phyloP scores from a whole-genome alignment of 2,888 invertebrate species.

The Platycheirus rosarum region DNA sequence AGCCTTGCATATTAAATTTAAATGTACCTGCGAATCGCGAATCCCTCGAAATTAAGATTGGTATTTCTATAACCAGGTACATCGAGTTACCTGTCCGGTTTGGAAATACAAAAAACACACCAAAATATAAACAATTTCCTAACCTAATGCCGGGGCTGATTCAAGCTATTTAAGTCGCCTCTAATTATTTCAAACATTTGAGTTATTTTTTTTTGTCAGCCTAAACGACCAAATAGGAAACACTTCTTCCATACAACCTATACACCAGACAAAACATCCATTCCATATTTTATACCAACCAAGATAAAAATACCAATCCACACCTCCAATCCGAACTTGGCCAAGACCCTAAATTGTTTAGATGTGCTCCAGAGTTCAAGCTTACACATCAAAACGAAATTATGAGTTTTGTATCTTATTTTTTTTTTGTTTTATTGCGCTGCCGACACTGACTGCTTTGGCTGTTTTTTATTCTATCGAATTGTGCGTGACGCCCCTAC shows the following conservation, averaged over 20 bases:
- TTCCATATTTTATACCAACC: constrained; percentile 12
- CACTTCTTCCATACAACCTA: constrained; percentile 31
- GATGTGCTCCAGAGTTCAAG: constrained; percentile 52
- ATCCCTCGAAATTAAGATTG: no score
- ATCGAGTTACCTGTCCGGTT: no score
- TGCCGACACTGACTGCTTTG: background rate
- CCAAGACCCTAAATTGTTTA: constrained; percentile 65
- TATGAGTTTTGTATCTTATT: background rate
- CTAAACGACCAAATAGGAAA: constrained; percentile 21
- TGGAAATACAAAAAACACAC: background rate
- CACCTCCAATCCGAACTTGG: constrained; percentile 43
- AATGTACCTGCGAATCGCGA: no score
- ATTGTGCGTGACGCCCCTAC: constrained; percentile 65
- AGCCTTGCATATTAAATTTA: no score
- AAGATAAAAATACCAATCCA: background rate
- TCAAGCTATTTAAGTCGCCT: constrained; percentile 15
- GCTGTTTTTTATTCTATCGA: constrained; percentile 22
- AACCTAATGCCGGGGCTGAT: background rate
- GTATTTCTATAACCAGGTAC: no score
- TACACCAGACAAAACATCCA: constrained; percentile 9
- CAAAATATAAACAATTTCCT: background rate
- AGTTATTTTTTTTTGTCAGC: constrained; percentile 22
- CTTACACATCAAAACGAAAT: constrained; percentile 34
- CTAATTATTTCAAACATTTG: constrained; percentile 55
- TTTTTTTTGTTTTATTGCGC: no score